Conservation (phyloP, 1,140 invertebrate genomes). For the Caenorhabditis remanei region DNA sequence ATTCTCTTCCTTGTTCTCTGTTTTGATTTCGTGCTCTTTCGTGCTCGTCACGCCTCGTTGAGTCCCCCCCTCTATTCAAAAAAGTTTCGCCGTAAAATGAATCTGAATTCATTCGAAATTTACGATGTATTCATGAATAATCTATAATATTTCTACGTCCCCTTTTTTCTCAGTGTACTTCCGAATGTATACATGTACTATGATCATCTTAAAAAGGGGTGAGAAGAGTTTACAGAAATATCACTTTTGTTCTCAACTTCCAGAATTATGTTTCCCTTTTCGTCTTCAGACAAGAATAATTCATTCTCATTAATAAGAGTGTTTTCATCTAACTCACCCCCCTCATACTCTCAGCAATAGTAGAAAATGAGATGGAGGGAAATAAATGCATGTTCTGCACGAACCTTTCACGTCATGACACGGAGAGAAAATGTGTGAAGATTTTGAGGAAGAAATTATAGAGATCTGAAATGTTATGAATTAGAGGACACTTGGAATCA, state of each 20-base stretch:
- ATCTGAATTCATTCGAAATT: conserved; percentile 27
- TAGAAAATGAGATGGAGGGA: not conserved
- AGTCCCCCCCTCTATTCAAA: not conserved
- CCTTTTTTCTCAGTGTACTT: not conserved
- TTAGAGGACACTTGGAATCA: too few species aligned
- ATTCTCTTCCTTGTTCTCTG: not conserved
- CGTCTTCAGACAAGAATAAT: not conserved
- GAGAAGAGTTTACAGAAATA: not conserved
- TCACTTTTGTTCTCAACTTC: not conserved
- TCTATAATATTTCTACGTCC: not conserved
- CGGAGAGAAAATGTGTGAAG: not conserved
- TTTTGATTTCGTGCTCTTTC: conserved; percentile 19
- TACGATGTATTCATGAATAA: conserved; percentile 11
- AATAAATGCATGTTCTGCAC: conserved; percentile 32
- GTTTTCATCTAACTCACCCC: not conserved
- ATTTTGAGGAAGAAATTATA: not conserved
- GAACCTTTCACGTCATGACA: conserved; percentile 16
- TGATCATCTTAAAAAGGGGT: not conserved
- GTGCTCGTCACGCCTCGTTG: not conserved
- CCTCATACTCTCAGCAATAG: not conserved
- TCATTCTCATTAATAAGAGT: conserved; percentile 53
- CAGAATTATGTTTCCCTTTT: not conserved
- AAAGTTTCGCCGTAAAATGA: not conserved
- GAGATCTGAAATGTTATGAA: too few species aligned
- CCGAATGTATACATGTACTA: not conserved